These are phyloP conservation scores for Clunio marinus DNA, from an alignment of 2,888 invertebrate genomes.

Conservation along the genomic window DNA sequence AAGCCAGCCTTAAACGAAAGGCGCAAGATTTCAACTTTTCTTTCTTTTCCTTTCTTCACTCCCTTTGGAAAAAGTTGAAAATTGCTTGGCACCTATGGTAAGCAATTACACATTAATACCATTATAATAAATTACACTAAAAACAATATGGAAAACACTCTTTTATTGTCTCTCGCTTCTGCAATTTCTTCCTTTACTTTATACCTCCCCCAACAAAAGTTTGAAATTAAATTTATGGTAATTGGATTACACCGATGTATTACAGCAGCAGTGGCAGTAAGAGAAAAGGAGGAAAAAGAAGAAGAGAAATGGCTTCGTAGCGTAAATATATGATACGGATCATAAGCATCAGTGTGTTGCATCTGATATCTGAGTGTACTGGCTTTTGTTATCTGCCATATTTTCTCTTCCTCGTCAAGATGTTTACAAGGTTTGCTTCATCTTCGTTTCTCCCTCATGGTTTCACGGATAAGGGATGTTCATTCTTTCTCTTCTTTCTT, in stretches of 20 bases:
- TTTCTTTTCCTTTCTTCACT: not conserved
- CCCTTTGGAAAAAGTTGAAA: not conserved
- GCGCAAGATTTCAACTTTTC: not conserved
- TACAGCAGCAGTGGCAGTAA: not conserved
- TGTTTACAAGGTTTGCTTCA: not conserved
- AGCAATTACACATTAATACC: constrained; percentile 33
- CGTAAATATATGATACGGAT: constrained; percentile 30
- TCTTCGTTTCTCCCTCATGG: not conserved
- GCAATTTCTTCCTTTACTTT: constrained; percentile 20
- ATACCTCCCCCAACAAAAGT: constrained; percentile 20
- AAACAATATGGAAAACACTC: constrained; percentile 32
- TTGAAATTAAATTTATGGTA: constrained; percentile 38
- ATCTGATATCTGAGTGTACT: constrained; percentile 24
- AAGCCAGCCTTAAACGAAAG: not conserved
- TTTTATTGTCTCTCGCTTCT: not conserved
- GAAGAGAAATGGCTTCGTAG: not conserved
- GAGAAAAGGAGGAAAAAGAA: not conserved
- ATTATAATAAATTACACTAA: constrained; percentile 30
- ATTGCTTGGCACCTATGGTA: constrained; percentile 22
- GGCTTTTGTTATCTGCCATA: constrained; percentile 7
- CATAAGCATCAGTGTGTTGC: constrained; percentile 34
- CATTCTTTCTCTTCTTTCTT: no score
- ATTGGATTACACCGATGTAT: constrained; percentile 31
- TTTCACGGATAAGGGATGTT: not conserved
- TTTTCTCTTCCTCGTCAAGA: not conserved